A percentile compares a stretch with the other conserved stretches of the same genome.
Conservation (phyloP, 2,888 invertebrate genomes). For the Cistogaster globosa region DNA sequence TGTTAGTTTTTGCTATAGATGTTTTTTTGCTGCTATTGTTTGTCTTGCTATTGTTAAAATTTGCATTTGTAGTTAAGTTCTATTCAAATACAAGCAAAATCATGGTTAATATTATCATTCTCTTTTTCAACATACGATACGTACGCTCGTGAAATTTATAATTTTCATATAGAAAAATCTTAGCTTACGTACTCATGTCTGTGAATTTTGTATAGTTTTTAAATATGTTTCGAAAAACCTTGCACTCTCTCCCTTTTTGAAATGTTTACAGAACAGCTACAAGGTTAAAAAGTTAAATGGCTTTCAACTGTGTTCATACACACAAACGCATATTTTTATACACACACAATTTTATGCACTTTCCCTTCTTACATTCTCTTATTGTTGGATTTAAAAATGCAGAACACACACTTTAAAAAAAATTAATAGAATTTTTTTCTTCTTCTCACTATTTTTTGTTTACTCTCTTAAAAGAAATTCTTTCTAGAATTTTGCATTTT, state of each 20-base stretch:
- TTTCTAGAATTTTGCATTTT: too few relatives aligned
- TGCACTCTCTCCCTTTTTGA: background rate
- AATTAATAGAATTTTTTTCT: too few relatives aligned
- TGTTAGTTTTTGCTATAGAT: conserved; percentile 29
- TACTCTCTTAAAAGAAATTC: too few relatives aligned
- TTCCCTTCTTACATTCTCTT: background rate
- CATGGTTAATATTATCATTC: conserved; percentile 19
- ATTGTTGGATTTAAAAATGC: too few relatives aligned
- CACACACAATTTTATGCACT: conserved; percentile 20
- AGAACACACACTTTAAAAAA: background rate
- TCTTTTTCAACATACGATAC: background rate
- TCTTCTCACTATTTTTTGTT: too few relatives aligned
- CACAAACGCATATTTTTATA: background rate
- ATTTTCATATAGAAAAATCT: background rate
- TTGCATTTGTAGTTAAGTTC: background rate
- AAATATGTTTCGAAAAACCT: background rate
- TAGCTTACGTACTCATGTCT: background rate
- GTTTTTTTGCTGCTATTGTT: background rate
- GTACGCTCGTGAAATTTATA: background rate
- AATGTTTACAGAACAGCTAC: conserved; percentile 42
- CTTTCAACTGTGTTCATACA: conserved; percentile 54
- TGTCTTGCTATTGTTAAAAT: conserved; percentile 5
- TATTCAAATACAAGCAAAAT: conserved; percentile 43
- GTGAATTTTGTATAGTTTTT: background rate
- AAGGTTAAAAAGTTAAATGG: conserved; percentile 50